Evolutionary conservation across 2,888 invertebrate species (phyloP).

Genomic region (Xestia ashworthii): DNA sequence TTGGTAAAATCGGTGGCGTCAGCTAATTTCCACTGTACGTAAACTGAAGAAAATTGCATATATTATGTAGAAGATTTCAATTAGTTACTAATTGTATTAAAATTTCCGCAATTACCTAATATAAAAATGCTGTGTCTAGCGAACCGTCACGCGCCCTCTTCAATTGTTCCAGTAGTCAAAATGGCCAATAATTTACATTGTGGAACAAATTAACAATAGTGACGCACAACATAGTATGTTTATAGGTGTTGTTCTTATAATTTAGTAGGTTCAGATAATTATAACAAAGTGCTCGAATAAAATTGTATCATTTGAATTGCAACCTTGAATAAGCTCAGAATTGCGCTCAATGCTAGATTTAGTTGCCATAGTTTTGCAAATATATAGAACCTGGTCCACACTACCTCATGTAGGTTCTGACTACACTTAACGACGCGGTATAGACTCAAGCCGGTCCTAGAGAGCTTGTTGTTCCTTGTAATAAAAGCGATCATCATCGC

Average conservation of each 20-base stretch:
- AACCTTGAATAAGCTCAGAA: constrained; percentile 35
- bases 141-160: constrained; percentile 10
- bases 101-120: constrained; percentile 1
- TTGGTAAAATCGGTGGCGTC: not conserved
- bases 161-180: constrained; percentile 46
- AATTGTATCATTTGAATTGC: constrained; percentile 26
- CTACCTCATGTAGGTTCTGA: constrained; percentile 32
- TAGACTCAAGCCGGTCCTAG: not conserved
- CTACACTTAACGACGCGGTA: not conserved
- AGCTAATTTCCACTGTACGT: not conserved
- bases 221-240: constrained; percentile 50
- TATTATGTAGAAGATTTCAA: not conserved
- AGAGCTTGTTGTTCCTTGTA: not conserved
- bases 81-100: not conserved
- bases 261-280: constrained; percentile 33
- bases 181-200: constrained; percentile 72
- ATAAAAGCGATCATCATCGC: not conserved
- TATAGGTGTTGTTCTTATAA: constrained; percentile 15
- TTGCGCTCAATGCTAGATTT: constrained; percentile 44
- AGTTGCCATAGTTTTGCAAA: constrained; percentile 5
- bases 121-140: constrained; percentile 35
- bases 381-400: not conserved
- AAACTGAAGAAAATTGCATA: not conserved
- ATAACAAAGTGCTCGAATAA: constrained; percentile 40
- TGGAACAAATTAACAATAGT: constrained; percentile 32